These are phyloP conservation scores for Pygoscelis antarcticus DNA, from an alignment of 2,113 vertebrate species.

Conservation along the genomic window DNA sequence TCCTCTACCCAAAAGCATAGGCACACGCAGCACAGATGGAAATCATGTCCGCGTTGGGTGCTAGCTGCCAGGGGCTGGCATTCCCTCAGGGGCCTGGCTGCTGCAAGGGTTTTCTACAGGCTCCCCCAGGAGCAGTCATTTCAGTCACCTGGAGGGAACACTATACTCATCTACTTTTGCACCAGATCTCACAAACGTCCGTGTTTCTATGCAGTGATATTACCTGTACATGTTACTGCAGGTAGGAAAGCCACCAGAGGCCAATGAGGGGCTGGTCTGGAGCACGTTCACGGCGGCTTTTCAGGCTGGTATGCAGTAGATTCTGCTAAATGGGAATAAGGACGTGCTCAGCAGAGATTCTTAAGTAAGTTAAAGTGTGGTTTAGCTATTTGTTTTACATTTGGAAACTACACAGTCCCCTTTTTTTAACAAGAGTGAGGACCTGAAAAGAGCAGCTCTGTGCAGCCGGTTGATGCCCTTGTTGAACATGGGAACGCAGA, in stretches of 20 bases:
- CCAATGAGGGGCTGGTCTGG: not conserved
- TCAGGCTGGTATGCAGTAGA: fast-evolving
- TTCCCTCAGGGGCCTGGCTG: fast-evolving
- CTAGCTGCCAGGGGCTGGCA: not conserved
- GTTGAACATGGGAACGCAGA: not conserved
- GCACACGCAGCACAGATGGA: fast-evolving
- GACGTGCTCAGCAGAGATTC: not conserved
- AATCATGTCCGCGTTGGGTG: fast-evolving
- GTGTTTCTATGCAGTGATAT: fast-evolving
- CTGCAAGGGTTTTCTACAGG: fast-evolving
- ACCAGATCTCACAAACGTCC: not conserved
- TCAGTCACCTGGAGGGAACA: fast-evolving
- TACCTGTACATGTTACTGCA: fast-evolving
- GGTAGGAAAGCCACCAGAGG: not conserved
- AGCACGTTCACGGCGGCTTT: fast-evolving
- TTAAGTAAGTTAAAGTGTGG: not conserved
- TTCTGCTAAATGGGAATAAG: not conserved
- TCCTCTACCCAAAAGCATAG: not conserved
- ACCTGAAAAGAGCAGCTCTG: not conserved
- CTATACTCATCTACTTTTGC: not conserved
- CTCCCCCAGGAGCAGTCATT: not conserved
- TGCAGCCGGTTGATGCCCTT: not conserved
- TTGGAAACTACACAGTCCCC: not conserved
- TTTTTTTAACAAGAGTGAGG: not conserved
- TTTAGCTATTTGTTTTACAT: not conserved